These are phyloP conservation scores for Columba livia DNA, from an alignment of 2,113 vertebrate genomes.

Conservation along the genomic window DNA sequence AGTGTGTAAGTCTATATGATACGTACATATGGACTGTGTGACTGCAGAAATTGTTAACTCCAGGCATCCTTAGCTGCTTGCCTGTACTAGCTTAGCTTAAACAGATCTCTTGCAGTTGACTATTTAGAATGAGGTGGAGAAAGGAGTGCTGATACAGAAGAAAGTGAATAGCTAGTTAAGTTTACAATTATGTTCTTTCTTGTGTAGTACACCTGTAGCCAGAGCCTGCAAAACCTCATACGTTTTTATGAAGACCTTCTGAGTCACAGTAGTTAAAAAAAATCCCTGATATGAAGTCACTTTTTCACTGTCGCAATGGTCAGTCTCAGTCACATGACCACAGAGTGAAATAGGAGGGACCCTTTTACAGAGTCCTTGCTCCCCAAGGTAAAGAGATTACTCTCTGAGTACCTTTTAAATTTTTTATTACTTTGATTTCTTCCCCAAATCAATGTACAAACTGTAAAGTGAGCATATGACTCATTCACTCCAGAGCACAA, in stretches of 20 bases:
- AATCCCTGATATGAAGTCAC: not conserved
- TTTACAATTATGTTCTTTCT: not conserved
- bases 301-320: not conserved
- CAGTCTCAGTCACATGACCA: not conserved
- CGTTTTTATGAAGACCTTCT: not conserved
- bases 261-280: not conserved
- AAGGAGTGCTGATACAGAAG: not conserved
- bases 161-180: not conserved
- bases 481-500: not conserved
- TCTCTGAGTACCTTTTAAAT: not conserved
- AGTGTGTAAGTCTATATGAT: not conserved
- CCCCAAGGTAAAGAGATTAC: not conserved
- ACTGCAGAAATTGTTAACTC: not conserved
- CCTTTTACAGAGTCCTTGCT: not conserved
- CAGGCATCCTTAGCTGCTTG: fast-evolving
- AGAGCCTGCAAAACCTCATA: not conserved
- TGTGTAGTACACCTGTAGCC: not conserved
- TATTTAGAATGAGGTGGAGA: not conserved
- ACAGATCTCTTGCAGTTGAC: not conserved
- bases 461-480: not conserved
- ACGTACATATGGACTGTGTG: no score
- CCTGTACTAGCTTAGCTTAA: not conserved
- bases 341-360: not conserved
- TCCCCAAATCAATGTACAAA: not conserved
- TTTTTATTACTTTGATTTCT: not conserved